A percentile compares a stretch with the other conserved stretches of the same genome.
Evolutionary conservation across 2,888 invertebrate genomes (phyloP).

Genomic region (Cephus spinipes): DNA sequence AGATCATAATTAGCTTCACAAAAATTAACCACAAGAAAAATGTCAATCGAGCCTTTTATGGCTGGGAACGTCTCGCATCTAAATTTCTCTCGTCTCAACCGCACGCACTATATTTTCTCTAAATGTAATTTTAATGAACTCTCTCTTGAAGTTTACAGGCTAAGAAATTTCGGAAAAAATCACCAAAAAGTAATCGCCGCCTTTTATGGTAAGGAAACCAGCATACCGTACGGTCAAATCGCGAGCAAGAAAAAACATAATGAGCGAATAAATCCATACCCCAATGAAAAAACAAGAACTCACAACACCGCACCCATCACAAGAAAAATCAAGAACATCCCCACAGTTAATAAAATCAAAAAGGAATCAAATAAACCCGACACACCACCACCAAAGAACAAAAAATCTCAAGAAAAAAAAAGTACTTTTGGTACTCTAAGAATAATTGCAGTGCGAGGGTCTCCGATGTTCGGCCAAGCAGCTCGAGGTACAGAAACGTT

Average conservation of each 20-base stretch:
- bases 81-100: background rate
- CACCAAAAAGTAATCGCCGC: no score
- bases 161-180: background rate
- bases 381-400: background rate
- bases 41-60: background rate
- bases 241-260: background rate
- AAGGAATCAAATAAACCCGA: background rate
- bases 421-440: background rate
- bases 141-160: background rate
- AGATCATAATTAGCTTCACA: background rate
- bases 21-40: background rate
- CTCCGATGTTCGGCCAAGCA: background rate
- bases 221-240: background rate
- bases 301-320: background rate
- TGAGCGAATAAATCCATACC: background rate
- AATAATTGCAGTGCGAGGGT: background rate
- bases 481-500: background rate
- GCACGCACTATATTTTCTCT: background rate
- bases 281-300: background rate
- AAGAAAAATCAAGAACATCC: background rate
- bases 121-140: background rate
- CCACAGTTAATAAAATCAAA: background rate
- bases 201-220: background rate
- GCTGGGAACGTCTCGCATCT: background rate
- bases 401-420: constrained; percentile 6